Percentiles rank a stretch among this genome's conserved stretches.
Conservation (phyloP, 2,888 invertebrate species). For the Patella ulyssiponensis region DNA sequence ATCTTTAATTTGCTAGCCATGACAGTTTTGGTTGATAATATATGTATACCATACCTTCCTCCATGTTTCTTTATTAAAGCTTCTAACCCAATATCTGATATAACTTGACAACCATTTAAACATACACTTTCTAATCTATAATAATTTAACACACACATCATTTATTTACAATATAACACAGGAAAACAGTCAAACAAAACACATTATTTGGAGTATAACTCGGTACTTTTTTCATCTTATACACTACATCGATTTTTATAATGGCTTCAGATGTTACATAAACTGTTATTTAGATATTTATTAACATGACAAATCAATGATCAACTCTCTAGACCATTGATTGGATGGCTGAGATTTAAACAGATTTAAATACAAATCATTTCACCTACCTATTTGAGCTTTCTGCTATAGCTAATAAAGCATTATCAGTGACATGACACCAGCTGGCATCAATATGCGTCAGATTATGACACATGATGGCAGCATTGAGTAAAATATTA, state of each 20-base stretch:
- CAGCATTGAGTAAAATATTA: conserved; percentile 64
- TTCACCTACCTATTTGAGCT: conserved; percentile 51
- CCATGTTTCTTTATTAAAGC: conserved; percentile 65
- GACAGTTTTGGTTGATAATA: background rate
- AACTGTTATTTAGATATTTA: too few species aligned
- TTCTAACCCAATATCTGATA: conserved; percentile 63
- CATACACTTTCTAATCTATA: conserved; percentile 65
- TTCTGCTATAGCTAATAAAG: conserved; percentile 57
- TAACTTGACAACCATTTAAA: conserved; percentile 67
- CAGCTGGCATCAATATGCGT: conserved; percentile 68
- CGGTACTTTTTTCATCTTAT: too few species aligned
- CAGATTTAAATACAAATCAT: too few species aligned
- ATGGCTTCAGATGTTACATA: too few species aligned
- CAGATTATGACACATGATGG: conserved; percentile 63
- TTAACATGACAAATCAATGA: too few species aligned
- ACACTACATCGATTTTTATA: too few species aligned
- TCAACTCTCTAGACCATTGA: too few species aligned
- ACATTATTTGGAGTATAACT: too few species aligned
- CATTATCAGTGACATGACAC: conserved; percentile 65
- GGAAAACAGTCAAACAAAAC: too few species aligned
- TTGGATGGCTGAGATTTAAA: too few species aligned
- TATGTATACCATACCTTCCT: conserved; percentile 43
- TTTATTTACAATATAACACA: too few species aligned
- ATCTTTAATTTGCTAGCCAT: background rate
- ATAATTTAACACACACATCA: background rate